Evolutionary conservation across 2,113 vertebrate genomes (phyloP).

Genomic region (Piaya cayana): DNA sequence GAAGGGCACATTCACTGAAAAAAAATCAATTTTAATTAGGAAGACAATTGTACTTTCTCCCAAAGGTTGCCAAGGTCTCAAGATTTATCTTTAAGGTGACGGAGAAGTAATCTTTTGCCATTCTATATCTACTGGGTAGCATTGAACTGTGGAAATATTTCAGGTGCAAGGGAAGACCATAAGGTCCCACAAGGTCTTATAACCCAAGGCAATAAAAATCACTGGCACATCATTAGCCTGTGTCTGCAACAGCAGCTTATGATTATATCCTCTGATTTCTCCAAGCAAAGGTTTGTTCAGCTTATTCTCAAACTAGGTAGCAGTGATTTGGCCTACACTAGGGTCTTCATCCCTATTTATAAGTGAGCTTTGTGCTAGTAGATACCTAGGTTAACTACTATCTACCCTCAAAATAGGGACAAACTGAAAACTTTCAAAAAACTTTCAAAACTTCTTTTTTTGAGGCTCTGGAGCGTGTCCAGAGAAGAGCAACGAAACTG

Average conservation of each 20-base stretch:
- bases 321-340: not conserved
- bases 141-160: conserved; percentile 42
- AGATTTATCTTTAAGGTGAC: conserved; percentile 72
- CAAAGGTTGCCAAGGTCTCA: conserved; percentile 66
- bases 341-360: not conserved
- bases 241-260: conserved; percentile 31
- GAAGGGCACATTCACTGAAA: conserved; percentile 64
- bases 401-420: not conserved
- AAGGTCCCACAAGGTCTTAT: conserved; percentile 52
- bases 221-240: conserved; percentile 50
- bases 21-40: conserved; percentile 78
- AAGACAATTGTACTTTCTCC: conserved; percentile 73
- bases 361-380: not conserved
- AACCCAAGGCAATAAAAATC: conserved; percentile 54
- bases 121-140: conserved; percentile 28
- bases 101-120: conserved; percentile 57
- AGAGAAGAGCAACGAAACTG: no score
- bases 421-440: not conserved
- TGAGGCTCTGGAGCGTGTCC: no score
- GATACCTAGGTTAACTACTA: not conserved
- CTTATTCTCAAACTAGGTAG: not conserved
- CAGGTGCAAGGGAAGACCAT: conserved; percentile 24
- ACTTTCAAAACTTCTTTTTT: no score
- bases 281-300: not conserved
- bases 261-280: conserved; percentile 36